These are phyloP conservation scores for Caenorhabditis wallacei DNA, from an alignment of 2,888 invertebrate species.

Conservation along the genomic window DNA sequence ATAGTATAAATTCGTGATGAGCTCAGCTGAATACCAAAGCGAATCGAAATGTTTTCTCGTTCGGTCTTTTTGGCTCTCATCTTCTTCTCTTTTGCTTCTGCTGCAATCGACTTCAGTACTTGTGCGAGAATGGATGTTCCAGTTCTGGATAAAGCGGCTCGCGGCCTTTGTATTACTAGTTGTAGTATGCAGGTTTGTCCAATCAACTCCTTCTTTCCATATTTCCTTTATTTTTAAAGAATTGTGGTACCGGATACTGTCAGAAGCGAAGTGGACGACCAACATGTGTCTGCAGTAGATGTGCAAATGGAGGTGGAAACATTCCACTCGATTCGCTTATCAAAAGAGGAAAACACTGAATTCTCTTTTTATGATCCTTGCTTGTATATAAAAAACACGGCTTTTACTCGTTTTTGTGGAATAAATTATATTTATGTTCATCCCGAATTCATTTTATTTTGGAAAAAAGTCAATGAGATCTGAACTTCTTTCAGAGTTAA, in stretches of 20 bases:
- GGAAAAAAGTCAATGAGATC: no score
- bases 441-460: not conserved
- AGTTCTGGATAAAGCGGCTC: constrained; percentile 51
- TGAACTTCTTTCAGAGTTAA: not conserved
- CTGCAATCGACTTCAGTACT: constrained; percentile 49
- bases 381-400: no score
- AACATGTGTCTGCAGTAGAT: constrained; percentile 60
- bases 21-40: not conserved
- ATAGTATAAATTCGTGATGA: constrained; percentile 7
- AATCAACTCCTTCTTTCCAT: not conserved
- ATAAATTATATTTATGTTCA: not conserved
- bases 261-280: constrained; percentile 52
- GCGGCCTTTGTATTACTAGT: constrained; percentile 52
- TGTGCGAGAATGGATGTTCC: constrained; percentile 65
- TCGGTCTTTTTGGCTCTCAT: constrained; percentile 1
- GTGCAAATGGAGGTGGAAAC: constrained; percentile 58
- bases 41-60: constrained; percentile 13
- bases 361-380: not conserved
- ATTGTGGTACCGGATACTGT: constrained; percentile 63
- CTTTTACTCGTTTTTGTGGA: no score
- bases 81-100: not conserved
- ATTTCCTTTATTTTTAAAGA: constrained; percentile 36
- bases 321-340: constrained; percentile 30
- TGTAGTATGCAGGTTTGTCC: constrained; percentile 50
- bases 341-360: constrained; percentile 26